Conservation (phyloP, 1,140 invertebrate genomes). For the Stegodyphus dumicola region DNA sequence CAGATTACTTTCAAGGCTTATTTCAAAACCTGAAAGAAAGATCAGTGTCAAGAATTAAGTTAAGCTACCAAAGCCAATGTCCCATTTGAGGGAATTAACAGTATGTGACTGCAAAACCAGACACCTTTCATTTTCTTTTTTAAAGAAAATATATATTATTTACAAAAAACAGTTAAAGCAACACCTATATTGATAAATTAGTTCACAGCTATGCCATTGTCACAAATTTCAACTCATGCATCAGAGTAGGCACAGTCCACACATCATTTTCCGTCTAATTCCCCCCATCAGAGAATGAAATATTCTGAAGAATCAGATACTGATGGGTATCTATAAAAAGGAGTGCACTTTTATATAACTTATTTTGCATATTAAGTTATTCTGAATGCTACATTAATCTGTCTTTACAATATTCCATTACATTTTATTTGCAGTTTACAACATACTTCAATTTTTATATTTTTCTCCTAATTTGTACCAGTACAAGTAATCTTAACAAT, state of each 20-base stretch:
- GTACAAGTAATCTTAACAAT: slow-evolving; percentile 1
- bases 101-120: slow-evolving; percentile 6
- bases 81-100: slow-evolving; percentile 2
- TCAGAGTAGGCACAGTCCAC: not conserved
- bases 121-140: not conserved
- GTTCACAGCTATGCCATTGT: not conserved
- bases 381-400: too few species aligned
- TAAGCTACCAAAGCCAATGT: slow-evolving; percentile 27
- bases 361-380: too few species aligned
- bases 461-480: too few species aligned
- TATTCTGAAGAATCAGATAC: too few species aligned
- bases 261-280: not conserved
- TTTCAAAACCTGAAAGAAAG: too few species aligned
- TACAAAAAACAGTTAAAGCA: slow-evolving; percentile 29
- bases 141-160: slow-evolving; percentile 39
- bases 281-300: too few species aligned
- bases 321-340: not conserved
- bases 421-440: too few species aligned
- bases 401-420: too few species aligned
- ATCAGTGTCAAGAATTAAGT: too few species aligned
- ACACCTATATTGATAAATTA: slow-evolving; percentile 12
- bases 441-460: too few species aligned
- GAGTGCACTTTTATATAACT: not conserved
- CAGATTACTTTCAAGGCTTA: too few species aligned
- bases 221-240: not conserved